Percentiles rank a stretch among this genome's conserved stretches.
Evolutionary conservation across 2,797 vertebrate species (phyloP).

Genomic region (Arctocebus calabarensis): DNA sequence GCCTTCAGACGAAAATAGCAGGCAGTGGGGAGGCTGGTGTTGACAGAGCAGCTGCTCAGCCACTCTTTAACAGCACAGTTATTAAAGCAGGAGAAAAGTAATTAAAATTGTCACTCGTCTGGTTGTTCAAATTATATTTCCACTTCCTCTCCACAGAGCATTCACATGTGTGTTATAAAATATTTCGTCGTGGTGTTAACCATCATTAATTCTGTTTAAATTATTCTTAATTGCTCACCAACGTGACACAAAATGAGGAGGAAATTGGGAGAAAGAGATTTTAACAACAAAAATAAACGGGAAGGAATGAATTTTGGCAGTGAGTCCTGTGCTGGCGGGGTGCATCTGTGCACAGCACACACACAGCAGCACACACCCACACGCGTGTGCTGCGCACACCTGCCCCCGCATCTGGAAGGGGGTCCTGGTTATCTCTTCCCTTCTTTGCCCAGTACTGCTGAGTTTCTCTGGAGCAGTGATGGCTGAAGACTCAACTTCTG

Average conservation of each 20-base stretch:
- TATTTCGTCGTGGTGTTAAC: slow-evolving; percentile 42
- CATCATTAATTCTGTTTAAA: slow-evolving; percentile 56
- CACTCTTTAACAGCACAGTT: not conserved
- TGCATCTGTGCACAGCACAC: not conserved
- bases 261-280: slow-evolving; percentile 37
- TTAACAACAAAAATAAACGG: slow-evolving; percentile 29
- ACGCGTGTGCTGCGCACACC: rapidly evolving
- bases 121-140: slow-evolving; percentile 19
- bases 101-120: slow-evolving; percentile 69
- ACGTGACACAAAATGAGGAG: not conserved
- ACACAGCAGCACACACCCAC: not conserved
- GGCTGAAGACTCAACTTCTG: not conserved
- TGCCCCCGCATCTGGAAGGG: rapidly evolving
- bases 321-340: no score
- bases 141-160: slow-evolving; percentile 53
- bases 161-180: slow-evolving; percentile 39
- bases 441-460: not conserved
- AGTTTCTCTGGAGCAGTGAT: not conserved
- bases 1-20: not conserved
- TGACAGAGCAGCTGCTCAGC: slow-evolving; percentile 63
- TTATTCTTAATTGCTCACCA: slow-evolving; percentile 63
- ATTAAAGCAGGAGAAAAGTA: slow-evolving; percentile 61
- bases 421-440: no score
- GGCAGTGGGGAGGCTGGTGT: not conserved
- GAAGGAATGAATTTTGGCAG: not conserved